phyloP scores from a whole-genome alignment of 1,140 invertebrate species.

The Drosophila aff. region DNA sequence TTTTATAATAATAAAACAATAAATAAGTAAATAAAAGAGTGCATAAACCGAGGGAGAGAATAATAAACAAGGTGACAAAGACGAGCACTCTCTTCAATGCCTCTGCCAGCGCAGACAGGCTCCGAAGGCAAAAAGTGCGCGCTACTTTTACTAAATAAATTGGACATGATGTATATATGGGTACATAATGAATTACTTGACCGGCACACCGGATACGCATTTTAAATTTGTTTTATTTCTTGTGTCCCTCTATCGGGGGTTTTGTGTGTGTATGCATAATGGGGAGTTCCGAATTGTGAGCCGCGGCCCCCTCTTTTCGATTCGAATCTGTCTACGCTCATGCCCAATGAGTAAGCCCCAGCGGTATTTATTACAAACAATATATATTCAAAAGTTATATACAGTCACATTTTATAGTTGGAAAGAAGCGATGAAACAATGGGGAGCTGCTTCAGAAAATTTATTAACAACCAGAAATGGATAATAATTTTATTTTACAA shows the following conservation, averaged over 20 bases:
- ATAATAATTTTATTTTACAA: not conserved
- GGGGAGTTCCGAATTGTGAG: slow-evolving; percentile 9
- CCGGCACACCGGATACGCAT: slow-evolving; percentile 58
- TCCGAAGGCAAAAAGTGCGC: slow-evolving; percentile 26
- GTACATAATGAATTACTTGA: slow-evolving; percentile 53
- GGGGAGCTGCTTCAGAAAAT: not conserved
- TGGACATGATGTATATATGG: slow-evolving; percentile 25
- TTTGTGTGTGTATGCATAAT: slow-evolving; percentile 41
- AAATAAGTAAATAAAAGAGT: slow-evolving; percentile 55
- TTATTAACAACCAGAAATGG: not conserved
- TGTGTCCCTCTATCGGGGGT: slow-evolving; percentile 15
- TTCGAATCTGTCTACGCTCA: slow-evolving; percentile 19
- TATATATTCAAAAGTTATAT: slow-evolving; percentile 2
- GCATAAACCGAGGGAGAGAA: slow-evolving; percentile 30
- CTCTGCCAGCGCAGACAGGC: slow-evolving; percentile 41
- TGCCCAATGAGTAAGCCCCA: slow-evolving; percentile 26
- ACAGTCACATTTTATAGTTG: not conserved
- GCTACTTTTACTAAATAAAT: slow-evolving; percentile 39
- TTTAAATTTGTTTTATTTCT: slow-evolving; percentile 51
- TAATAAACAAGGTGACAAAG: slow-evolving; percentile 60
- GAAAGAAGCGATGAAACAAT: slow-evolving; percentile 2
- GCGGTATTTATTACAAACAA: slow-evolving; percentile 10
- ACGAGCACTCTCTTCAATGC: slow-evolving; percentile 33
- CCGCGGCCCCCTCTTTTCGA: not conserved
- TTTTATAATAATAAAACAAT: slow-evolving; percentile 51